Evolutionary conservation across 2,888 invertebrate genomes (phyloP), one percentile per base, ranked within the genome.

Genomic region (Phorcus lineatus): DNA sequence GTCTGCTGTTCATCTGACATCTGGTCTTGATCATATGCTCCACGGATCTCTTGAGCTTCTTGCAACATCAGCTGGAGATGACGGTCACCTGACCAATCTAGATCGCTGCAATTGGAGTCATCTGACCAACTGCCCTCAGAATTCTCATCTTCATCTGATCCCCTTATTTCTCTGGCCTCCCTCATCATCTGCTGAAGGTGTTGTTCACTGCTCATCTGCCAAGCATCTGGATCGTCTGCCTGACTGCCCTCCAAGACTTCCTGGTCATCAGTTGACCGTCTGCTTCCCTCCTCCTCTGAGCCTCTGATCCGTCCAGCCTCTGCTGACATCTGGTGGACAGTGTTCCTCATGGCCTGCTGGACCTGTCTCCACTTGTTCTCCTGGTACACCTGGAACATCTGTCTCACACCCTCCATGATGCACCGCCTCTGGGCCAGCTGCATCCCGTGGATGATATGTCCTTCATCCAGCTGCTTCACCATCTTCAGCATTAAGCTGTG

Each of bases 391-490:
- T 16, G 19, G 19, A 52, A 55, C 77, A 77, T 76, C 76, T 80
- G 53, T 31, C 36, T 70, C 54, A 53, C 66, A 52, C 36, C 54
- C 76, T 76, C 19, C 54, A 74, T 53, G 11, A 40, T 22, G 19
- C 47, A 36, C n/a, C 22, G 54, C 75, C 70, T 79, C 79, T 79
- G 36, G 52, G 24, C 53, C 40, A 47, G 31, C 62, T 57, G 13
- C 74, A 70, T 47, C 17, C 70, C 53, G 28, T 54, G 36, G 19
- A 53, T 28, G 16, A 36, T 62, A 31, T 74, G 31, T 13, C 70
- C 53, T 22, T 78, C 67, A 22, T 24, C 53, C 52, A 31, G n/a
- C 67, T 67, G 24, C 78, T 78, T 67, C 52, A 24, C 19, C 67
- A 31, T 66, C 67, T 66, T 52, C 67, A 52, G 36, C 78, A 57